phyloP scores from a whole-genome alignment of 2,797 vertebrate species.

The Cossypha polioptera region DNA sequence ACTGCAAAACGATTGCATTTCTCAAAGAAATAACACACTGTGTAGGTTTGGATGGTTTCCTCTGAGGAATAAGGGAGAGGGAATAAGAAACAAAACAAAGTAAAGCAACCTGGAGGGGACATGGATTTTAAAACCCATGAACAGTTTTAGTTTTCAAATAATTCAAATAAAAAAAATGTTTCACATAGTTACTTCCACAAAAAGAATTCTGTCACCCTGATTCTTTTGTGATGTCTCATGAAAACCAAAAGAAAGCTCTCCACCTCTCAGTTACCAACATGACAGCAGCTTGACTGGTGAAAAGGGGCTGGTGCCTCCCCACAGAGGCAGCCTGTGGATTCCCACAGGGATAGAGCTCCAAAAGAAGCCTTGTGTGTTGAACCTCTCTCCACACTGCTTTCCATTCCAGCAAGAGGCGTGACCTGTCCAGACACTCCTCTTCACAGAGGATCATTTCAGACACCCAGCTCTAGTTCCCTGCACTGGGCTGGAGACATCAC shows the following conservation, averaged over 20 bases:
- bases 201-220: background rate
- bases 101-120: slow-evolving; percentile 24
- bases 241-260: background rate
- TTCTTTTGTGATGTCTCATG: background rate
- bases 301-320: background rate
- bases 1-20: slow-evolving; percentile 13
- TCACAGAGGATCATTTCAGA: background rate
- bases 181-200: background rate
- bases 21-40: slow-evolving; percentile 12
- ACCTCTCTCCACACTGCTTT: background rate
- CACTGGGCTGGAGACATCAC: background rate
- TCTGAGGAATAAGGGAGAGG: slow-evolving; percentile 32
- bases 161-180: slow-evolving; percentile 1
- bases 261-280: background rate
- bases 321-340: background rate
- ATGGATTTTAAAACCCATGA: slow-evolving; percentile 56
- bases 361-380: background rate
- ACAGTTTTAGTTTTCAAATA: slow-evolving; percentile 33
- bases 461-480: background rate
- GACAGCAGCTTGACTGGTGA: background rate
- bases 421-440: background rate
- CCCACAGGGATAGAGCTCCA: background rate
- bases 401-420: background rate
- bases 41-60: slow-evolving; percentile 44
- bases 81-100: slow-evolving; percentile 31